phyloP scores from a whole-genome alignment of 2,888 invertebrate genomes.

The Callyntrura sp. region DNA sequence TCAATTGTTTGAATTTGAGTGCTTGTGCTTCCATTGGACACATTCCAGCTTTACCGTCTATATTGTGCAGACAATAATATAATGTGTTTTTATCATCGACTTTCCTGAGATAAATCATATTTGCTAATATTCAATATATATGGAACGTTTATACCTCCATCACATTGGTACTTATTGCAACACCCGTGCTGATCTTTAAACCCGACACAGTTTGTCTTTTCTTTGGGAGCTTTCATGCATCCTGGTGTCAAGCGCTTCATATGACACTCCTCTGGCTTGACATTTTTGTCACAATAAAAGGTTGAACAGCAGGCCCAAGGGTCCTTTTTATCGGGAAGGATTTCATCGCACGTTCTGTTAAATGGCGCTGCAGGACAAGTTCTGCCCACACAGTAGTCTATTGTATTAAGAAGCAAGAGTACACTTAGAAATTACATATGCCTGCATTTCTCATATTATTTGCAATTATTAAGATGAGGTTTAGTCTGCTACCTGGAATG shows the following conservation, averaged over 20 bases:
- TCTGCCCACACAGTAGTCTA: conserved; percentile 75
- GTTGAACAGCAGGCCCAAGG: conserved; percentile 79
- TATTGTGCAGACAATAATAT: too few species aligned
- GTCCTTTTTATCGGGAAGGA: conserved; percentile 65
- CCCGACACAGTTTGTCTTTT: conserved; percentile 77
- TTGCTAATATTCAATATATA: too few species aligned
- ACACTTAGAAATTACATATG: too few species aligned
- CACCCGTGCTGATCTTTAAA: conserved; percentile 80
- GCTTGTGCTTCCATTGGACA: conserved; percentile 77
- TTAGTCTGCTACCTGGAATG: conserved; percentile 64
- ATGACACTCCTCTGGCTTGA: conserved; percentile 75
- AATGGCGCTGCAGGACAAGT: conserved; percentile 80
- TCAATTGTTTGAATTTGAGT: conserved; percentile 66
- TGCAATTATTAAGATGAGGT: too few species aligned
- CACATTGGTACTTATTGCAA: conserved; percentile 81
- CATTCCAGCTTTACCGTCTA: conserved; percentile 76
- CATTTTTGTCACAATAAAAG: conserved; percentile 76
- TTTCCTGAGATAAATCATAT: conserved; percentile 12
- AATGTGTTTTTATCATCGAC: not conserved
- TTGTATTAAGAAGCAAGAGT: not conserved
- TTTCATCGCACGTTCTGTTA: conserved; percentile 80
- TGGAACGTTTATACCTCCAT: too few species aligned
- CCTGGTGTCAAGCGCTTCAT: conserved; percentile 77
- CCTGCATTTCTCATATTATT: too few species aligned
- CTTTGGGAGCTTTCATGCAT: conserved; percentile 75